These are phyloP conservation scores for Pseudoips prasinana DNA, from an alignment of 2,888 invertebrate species.

Conservation along the genomic window DNA sequence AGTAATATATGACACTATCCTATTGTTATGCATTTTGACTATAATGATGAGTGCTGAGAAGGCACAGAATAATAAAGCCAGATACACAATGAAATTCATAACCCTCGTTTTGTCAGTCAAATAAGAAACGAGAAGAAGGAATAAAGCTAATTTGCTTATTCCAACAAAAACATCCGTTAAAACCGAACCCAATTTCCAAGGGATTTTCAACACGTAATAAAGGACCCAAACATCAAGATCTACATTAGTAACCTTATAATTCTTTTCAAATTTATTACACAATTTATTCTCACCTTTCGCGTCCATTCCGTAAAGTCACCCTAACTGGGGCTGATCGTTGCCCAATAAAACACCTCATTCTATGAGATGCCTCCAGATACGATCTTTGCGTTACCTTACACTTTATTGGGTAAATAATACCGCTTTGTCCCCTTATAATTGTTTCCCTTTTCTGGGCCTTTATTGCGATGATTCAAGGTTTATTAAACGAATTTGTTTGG, in stretches of 20 bases:
- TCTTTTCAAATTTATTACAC: constrained; percentile 30
- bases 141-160: too few species aligned
- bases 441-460: constrained; percentile 45
- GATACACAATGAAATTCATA: too few species aligned
- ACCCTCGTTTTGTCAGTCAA: too few species aligned
- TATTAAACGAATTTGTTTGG: constrained; percentile 41
- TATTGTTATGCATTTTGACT: too few species aligned
- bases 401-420: constrained; percentile 53
- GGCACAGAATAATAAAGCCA: too few species aligned
- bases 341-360: constrained; percentile 59
- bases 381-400: constrained; percentile 44
- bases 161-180: too few species aligned
- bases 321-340: constrained; percentile 39
- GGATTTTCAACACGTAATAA: constrained; percentile 8
- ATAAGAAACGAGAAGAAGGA: too few species aligned
- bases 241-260: constrained; percentile 27
- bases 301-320: constrained; percentile 32
- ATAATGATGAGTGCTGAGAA: too few species aligned
- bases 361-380: constrained; percentile 51
- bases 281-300: constrained; percentile 32
- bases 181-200: too few species aligned
- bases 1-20: too few species aligned
- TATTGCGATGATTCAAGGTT: constrained; percentile 44
- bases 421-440: constrained; percentile 46
- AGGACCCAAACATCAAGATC: constrained; percentile 24